These are phyloP conservation scores for Barbus barbus DNA, from an alignment of 2,113 vertebrate genomes.

Conservation along the genomic window DNA sequence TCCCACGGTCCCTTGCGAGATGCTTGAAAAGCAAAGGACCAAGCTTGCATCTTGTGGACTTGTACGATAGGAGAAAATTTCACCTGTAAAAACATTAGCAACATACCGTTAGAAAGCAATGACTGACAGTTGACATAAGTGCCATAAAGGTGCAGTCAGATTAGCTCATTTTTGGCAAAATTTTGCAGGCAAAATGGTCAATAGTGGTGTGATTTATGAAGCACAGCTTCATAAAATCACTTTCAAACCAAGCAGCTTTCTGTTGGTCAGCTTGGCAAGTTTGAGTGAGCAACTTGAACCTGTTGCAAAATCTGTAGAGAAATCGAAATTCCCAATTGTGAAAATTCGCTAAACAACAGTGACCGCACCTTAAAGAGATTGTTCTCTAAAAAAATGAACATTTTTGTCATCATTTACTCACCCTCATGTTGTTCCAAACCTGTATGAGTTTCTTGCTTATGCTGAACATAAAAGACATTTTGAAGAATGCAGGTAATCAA, in stretches of 20 bases:
- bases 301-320: neutral
- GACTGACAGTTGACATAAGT: neutral
- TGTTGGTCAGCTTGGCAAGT: neutral
- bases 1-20: conserved; percentile 87
- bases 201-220: neutral
- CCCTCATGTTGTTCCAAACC: no score
- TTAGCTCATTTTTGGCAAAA: neutral
- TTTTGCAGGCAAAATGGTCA: neutral
- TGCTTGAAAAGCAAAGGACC: conserved; percentile 79
- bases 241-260: neutral
- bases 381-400: no score
- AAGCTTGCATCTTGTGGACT: conserved; percentile 80
- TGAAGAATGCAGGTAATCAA: no score
- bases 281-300: neutral
- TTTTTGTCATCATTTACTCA: no score
- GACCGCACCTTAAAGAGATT: neutral
- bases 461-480: no score
- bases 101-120: neutral
- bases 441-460: no score
- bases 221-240: neutral
- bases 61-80: conserved; percentile 80
- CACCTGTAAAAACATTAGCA: conserved; percentile 72
- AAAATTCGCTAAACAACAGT: neutral
- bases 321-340: no score
- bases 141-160: neutral